Evolutionary conservation across 2,888 invertebrate species (phyloP), one percentile per base, ranked within the genome.

Genomic region (Drosophila mettleri): DNA sequence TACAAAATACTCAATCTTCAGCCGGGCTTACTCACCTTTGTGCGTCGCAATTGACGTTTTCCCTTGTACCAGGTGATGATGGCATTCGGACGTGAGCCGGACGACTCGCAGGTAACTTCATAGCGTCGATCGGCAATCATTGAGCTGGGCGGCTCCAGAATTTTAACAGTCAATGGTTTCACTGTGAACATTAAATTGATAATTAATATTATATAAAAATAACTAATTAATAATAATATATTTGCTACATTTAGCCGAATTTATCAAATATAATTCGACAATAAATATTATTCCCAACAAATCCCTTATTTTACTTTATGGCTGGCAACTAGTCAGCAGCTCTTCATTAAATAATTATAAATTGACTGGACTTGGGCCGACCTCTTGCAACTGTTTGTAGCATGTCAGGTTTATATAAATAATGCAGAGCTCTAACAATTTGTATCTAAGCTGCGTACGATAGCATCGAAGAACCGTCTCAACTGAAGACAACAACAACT

Each of bases 51-150:
- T 90, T 96, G 96, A 66, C 96, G 93, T 91, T 96, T 96, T 71
- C 97, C 97, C 92, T 97, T 97, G 93, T 96, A 96, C 97, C 97
- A 97, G 16, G 97, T 95, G 92, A 97, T 95, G 90, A 96, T 94
- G 29, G 97, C 97, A 22, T 97, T 95, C 62, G 97, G 97, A 71
- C 97, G 94, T 52, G 97, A 97, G 80, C 97, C 97, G 12, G 96
- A 95, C 4, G 97, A 96, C 92, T 96, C 95, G 90, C 97, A 98
- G 57, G 95, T 94, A 65, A 97, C 95, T 92, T 96, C 96, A 93
- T 97, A 97, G 55, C 96, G 94, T 65, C 96, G 95, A 89, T 97
- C 97, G 12, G 97, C 97, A 52, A 96, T 95, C 89, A 98, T 94
- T 46, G 95, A 95, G 85, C 93, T 93, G 85, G 94, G 92, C 80